These are phyloP conservation scores for Pseudomyrmex flavicornis DNA, from an alignment of 1,140 invertebrate species.

Conservation along the genomic window DNA sequence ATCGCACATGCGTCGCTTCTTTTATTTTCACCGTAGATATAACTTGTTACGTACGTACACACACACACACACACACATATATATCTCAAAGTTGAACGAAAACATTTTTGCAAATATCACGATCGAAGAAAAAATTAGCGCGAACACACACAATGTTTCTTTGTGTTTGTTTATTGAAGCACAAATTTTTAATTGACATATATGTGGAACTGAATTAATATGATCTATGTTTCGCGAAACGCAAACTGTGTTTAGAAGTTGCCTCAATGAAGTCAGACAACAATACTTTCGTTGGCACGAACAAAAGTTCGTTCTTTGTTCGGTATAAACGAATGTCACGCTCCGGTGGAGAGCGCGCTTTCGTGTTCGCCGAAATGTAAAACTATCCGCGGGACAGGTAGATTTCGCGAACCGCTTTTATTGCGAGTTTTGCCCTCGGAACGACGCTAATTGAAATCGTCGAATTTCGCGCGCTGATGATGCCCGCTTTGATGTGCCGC, in stretches of 20 bases:
- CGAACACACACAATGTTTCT: too few relatives aligned
- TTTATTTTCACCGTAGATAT: neutral
- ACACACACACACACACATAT: too few relatives aligned
- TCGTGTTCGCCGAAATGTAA: slow-evolving; percentile 66
- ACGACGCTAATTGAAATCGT: slow-evolving; percentile 72
- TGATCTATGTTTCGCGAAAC: slow-evolving; percentile 1
- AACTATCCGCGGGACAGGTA: slow-evolving; percentile 61
- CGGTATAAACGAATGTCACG: slow-evolving; percentile 63
- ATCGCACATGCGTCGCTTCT: neutral
- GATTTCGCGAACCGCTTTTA: slow-evolving; percentile 71
- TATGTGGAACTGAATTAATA: neutral
- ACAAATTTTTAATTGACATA: slow-evolving; percentile 30
- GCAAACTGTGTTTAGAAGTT: slow-evolving; percentile 39
- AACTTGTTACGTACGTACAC: neutral
- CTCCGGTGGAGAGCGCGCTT: slow-evolving; percentile 50
- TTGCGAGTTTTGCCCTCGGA: slow-evolving; percentile 68
- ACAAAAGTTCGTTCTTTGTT: slow-evolving; percentile 56
- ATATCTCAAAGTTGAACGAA: neutral
- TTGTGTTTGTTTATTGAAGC: neutral
- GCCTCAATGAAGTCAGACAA: slow-evolving; percentile 24
- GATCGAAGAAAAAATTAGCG: too few relatives aligned
- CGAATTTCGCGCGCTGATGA: slow-evolving; percentile 62
- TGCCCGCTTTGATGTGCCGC: slow-evolving; percentile 49
- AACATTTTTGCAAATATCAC: neutral
- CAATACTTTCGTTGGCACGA: slow-evolving; percentile 58